Evolutionary conservation across 2,113 vertebrate genomes (phyloP).

Genomic region (Leucosticte australis): DNA sequence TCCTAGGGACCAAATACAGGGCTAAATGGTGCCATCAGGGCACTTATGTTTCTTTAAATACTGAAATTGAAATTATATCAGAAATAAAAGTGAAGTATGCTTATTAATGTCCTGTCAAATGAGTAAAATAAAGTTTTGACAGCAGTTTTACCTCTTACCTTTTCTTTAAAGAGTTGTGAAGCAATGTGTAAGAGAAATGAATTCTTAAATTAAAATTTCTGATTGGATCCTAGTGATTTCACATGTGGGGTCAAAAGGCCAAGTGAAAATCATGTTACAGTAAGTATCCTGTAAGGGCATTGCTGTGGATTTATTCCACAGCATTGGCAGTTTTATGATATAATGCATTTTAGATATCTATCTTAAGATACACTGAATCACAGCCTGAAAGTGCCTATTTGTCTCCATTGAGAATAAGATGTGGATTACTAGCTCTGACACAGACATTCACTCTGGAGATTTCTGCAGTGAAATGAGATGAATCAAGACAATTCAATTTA

Average conservation of each 20-base stretch:
- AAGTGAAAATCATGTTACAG: neutral
- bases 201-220: neutral
- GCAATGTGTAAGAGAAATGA: neutral
- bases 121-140: neutral
- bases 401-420: neutral
- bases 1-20: neutral
- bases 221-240: neutral
- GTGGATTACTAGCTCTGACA: neutral
- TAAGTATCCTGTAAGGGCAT: neutral
- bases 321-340: neutral
- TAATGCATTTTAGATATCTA: neutral
- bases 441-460: neutral
- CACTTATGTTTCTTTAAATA: neutral
- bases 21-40: neutral
- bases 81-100: neutral
- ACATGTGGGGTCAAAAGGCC: neutral
- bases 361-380: neutral
- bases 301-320: neutral
- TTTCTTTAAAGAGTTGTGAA: neutral
- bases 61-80: neutral
- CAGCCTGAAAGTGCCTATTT: neutral
- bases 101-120: neutral
- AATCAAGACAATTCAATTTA: neutral
- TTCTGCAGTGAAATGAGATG: neutral
- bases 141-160: neutral